These are phyloP conservation scores for Lutjanus argentimaculatus DNA, from an alignment of 2,797 vertebrate species.

Conservation along the genomic window DNA sequence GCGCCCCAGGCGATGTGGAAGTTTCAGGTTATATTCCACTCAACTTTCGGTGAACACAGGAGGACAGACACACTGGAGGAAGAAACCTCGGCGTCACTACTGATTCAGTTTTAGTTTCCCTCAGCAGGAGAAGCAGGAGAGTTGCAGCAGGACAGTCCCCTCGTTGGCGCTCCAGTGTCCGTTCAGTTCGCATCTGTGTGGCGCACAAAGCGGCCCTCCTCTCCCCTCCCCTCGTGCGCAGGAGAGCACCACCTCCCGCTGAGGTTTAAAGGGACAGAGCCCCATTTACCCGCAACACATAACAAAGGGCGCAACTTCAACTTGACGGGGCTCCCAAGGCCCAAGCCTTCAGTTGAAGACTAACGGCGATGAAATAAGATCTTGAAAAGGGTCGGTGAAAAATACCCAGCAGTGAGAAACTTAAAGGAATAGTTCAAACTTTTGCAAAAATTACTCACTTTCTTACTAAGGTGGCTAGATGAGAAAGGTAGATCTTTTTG, in stretches of 20 bases:
- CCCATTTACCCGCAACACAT: conserved; percentile 6
- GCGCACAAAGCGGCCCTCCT: conserved; percentile 68
- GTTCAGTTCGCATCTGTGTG: conserved; percentile 55
- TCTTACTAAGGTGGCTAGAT: too few relatives aligned
- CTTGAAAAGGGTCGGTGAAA: neutral
- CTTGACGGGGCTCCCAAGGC: conserved; percentile 19
- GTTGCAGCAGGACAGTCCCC: conserved; percentile 1
- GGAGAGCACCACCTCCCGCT: conserved; percentile 68
- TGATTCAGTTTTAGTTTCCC: conserved; percentile 10
- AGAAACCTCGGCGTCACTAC: neutral
- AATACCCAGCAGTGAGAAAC: neutral
- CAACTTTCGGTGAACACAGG: conserved; percentile 16
- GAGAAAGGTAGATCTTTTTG: too few relatives aligned
- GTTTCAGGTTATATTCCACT: conserved; percentile 57
- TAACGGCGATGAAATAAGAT: conserved; percentile 20
- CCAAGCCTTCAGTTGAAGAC: neutral
- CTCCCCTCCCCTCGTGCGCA: neutral
- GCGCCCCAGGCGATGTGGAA: neutral
- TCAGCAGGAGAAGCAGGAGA: conserved; percentile 7
- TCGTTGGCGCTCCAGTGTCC: conserved; percentile 39
- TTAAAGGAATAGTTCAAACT: neutral
- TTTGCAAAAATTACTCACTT: neutral
- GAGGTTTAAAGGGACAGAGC: conserved; percentile 79
- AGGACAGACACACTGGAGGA: neutral
- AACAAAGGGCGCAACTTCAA: conserved; percentile 46